phyloP scores from a whole-genome alignment of 1,140 invertebrate species.

The Onthophagus taurus region DNA sequence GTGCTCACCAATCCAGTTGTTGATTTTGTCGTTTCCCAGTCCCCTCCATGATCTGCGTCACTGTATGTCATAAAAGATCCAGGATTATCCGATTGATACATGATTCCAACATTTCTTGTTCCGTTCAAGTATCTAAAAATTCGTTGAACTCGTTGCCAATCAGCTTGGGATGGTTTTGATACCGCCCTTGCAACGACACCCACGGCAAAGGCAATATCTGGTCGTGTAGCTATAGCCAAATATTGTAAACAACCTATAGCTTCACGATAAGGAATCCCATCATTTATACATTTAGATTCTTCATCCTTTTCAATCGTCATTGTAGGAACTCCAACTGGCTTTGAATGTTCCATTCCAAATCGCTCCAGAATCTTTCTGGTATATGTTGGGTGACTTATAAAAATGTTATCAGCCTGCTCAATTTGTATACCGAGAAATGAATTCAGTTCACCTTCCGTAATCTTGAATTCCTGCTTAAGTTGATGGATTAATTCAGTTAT shows the following conservation, averaged over 20 bases:
- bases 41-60: slow-evolving; percentile 35
- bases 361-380: slow-evolving; percentile 12
- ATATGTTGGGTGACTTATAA: slow-evolving; percentile 13
- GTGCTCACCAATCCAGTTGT: slow-evolving; percentile 28
- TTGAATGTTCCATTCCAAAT: slow-evolving; percentile 18
- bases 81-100: slow-evolving; percentile 1
- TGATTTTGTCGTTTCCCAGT: slow-evolving; percentile 27
- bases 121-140: slow-evolving; percentile 9
- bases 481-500: slow-evolving; percentile 8
- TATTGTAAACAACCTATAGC: slow-evolving; percentile 9
- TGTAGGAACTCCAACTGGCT: slow-evolving; percentile 18
- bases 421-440: slow-evolving; percentile 16
- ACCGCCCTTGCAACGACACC: slow-evolving; percentile 28
- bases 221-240: slow-evolving; percentile 7
- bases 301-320: slow-evolving; percentile 18
- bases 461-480: slow-evolving; percentile 16
- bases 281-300: neutral
- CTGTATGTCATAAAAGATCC: slow-evolving; percentile 33
- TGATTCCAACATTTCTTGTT: slow-evolving; percentile 1
- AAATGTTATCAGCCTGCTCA: neutral
- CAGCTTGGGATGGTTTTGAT: slow-evolving; percentile 17
- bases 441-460: slow-evolving; percentile 10
- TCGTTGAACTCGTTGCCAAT: slow-evolving; percentile 24
- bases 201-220: slow-evolving; percentile 4
- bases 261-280: slow-evolving; percentile 2